Evolutionary conservation across 2,113 vertebrate genomes (phyloP).

Genomic region (Peromyscus leucopus): DNA sequence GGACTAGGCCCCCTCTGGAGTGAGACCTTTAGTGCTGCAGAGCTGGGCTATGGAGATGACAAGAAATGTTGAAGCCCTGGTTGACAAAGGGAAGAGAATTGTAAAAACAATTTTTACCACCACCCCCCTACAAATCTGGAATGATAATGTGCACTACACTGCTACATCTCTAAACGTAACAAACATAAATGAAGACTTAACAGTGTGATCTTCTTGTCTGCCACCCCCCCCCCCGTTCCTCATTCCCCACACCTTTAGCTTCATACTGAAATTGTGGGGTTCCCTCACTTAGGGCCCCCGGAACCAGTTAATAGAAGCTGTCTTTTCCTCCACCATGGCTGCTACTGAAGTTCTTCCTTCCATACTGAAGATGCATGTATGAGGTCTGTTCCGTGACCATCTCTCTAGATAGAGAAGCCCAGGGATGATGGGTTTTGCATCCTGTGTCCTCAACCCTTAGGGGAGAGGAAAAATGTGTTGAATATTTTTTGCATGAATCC

Average conservation of each 20-base stretch:
- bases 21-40: not conserved
- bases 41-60: not conserved
- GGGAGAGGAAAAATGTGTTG: not conserved
- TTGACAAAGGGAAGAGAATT: too few species aligned
- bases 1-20: not conserved
- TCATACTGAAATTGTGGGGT: not conserved
- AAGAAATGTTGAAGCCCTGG: not conserved
- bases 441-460: too few species aligned
- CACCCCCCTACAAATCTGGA: not conserved
- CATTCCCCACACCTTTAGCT: not conserved
- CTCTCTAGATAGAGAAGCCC: not conserved
- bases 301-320: not conserved
- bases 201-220: too few species aligned
- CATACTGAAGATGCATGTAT: fast-evolving
- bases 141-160: not conserved
- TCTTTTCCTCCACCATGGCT: not conserved
- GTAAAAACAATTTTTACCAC: too few species aligned
- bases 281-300: too few species aligned
- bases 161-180: too few species aligned
- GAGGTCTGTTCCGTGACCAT: fast-evolving
- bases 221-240: fast-evolving
- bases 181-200: too few species aligned
- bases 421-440: fast-evolving
- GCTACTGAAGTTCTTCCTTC: not conserved
- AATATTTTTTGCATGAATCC: not conserved